Base-by-base conservation (phyloP, 2,888 invertebrate genomes). In the Cryptus armator region DNA sequence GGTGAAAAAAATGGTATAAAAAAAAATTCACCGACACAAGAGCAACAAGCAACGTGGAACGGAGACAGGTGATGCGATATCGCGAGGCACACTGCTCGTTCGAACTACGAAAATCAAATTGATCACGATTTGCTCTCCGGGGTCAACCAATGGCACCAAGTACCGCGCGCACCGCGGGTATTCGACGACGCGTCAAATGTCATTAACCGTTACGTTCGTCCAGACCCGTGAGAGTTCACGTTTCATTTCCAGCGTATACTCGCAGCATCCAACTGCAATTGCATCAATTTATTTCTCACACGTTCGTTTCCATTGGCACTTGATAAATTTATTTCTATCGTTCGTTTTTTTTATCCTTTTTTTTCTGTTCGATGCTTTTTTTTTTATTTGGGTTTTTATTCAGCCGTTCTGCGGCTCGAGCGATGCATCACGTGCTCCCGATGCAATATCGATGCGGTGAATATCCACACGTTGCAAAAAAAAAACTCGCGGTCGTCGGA, bases 271-370 rank as follows among this genome's bases (percentile, higher is more conserved):
- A 64, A 48, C 56, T 59, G 7, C 56, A 76, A 80, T 83, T 83
- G 79, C 79, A 64, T 79, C 79, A 80, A 83, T 83, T 83, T 66
- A 48, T 56, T 56, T 46, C 56, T 71, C 75, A 64, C 75, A 83
- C 79, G 79, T 75, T 56, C 56, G 56, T 79, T 71, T 71, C 32
- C 64, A 83, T 76, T 80, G 71, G 70, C 83, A 76, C 83, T 83
- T 48, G 64, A 76, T 56, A 75, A 64, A 80, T 70, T 79, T 80
- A 53, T 48, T 74, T 64, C 4, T 19, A 12, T 43, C n/a, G 24
- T 46, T 80, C 46, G 16, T 56, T 64, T 46, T 64, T 74, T 24
- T 68, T 16, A 53, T 29, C 46, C 44, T n/a, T 77, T n/a, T 16
- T 71, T 56, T 48, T 68, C 19, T 24, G 24, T 3, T 32, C 29